These are phyloP conservation scores for Chloropsis hardwickii DNA, from an alignment of 2,113 vertebrate genomes.

Conservation along the genomic window DNA sequence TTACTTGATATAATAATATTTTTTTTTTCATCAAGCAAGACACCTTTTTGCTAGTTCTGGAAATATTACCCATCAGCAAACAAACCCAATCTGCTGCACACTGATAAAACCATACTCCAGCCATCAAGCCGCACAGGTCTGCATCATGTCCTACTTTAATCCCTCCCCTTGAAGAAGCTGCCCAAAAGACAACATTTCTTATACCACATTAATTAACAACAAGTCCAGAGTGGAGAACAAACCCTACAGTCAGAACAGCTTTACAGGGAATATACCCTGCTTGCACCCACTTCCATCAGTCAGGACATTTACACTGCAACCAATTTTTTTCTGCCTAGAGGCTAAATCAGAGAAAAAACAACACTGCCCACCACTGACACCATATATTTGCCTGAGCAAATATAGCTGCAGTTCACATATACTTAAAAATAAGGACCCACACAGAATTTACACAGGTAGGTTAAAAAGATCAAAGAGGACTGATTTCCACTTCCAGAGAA, in stretches of 20 bases:
- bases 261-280: not conserved
- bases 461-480: not conserved
- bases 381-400: not conserved
- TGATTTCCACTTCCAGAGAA: not conserved
- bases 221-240: not conserved
- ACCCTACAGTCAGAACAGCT: not conserved
- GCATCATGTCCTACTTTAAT: not conserved
- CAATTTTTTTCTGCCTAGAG: not conserved
- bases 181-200: not conserved
- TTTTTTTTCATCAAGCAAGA: not conserved
- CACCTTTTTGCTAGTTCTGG: not conserved
- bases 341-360: not conserved
- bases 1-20: not conserved
- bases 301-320: not conserved
- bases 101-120: not conserved
- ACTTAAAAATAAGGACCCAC: not conserved
- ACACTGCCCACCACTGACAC: not conserved
- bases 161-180: not conserved
- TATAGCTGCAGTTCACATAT: accelerated
- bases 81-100: not conserved
- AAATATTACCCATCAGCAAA: not conserved
- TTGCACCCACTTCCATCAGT: not conserved
- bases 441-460: not conserved
- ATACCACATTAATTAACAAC: not conserved
- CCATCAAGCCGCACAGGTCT: not conserved